Percentiles rank a stretch among this genome's conserved stretches.
phyloP scores from a whole-genome alignment of 1,140 invertebrate genomes.

The Drosophila tani region DNA sequence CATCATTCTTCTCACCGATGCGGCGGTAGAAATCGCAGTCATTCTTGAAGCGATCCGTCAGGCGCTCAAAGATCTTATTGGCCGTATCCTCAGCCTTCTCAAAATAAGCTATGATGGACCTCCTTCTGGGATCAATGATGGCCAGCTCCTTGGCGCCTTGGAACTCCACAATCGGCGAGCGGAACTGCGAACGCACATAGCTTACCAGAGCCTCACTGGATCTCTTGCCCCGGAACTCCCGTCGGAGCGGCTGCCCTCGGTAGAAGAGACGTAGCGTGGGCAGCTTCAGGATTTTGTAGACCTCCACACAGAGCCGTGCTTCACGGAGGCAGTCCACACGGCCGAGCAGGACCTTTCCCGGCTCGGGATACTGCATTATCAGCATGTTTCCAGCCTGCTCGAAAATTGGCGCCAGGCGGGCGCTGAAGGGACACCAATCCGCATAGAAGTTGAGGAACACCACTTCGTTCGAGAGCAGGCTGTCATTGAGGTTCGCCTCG shows the following conservation, averaged over 20 bases:
- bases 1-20: not conserved
- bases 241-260: conserved; percentile 34
- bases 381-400: conserved; percentile 41
- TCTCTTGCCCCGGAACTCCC: conserved; percentile 57
- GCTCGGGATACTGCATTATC: conserved; percentile 3
- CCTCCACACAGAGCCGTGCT: conserved; percentile 9
- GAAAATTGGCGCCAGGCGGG: conserved; percentile 45
- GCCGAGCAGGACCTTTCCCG: conserved; percentile 33
- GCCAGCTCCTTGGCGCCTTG: conserved; percentile 15
- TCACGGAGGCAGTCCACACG: conserved; percentile 53
- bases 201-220: conserved; percentile 36
- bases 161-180: conserved; percentile 23
- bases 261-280: conserved; percentile 50
- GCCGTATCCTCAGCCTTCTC: not conserved
- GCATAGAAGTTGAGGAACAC: conserved; percentile 66
- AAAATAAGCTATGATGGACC: conserved; percentile 48
- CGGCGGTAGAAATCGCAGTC: conserved; percentile 65
- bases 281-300: conserved; percentile 52
- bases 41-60: conserved; percentile 51
- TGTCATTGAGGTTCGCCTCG: conserved; percentile 42
- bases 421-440: conserved; percentile 64
- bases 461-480: conserved; percentile 38
- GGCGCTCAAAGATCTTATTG: not conserved
- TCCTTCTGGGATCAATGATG: conserved; percentile 27
- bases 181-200: conserved; percentile 46